phyloP scores from a whole-genome alignment of 2,113 vertebrate genomes.

The Eulemur rufifrons region DNA sequence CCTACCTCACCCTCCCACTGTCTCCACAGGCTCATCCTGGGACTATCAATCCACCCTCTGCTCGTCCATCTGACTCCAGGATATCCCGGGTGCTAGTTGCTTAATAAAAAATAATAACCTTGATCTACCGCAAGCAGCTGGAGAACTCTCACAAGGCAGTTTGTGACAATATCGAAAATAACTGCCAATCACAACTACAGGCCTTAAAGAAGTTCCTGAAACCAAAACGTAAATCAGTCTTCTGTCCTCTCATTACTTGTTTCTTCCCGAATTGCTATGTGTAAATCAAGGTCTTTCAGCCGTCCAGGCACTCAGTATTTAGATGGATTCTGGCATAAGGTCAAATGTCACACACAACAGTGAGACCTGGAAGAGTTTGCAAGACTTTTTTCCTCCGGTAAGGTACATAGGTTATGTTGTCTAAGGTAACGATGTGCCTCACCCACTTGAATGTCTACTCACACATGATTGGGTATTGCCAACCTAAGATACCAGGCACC shows the following conservation, averaged over 20 bases:
- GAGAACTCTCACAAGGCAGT: neutral
- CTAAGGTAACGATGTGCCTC: neutral
- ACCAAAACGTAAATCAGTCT: neutral
- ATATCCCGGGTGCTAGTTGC: neutral
- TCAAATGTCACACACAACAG: neutral
- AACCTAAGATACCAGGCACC: neutral
- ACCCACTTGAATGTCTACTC: neutral
- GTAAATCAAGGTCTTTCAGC: neutral
- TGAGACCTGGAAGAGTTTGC: neutral
- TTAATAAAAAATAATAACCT: neutral
- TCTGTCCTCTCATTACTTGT: neutral
- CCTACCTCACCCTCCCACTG: too few species aligned
- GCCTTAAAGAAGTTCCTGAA: neutral
- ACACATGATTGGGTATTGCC: neutral
- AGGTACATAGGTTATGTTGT: neutral
- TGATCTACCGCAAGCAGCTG: neutral
- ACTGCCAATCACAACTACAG: neutral
- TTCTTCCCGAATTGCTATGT: neutral
- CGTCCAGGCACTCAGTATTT: accelerated
- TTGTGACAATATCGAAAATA: neutral
- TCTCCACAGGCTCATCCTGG: neutral
- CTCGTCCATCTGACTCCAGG: neutral
- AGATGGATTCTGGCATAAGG: neutral
- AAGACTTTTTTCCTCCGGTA: neutral
- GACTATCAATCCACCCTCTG: neutral